phyloP scores from a whole-genome alignment of 2,888 invertebrate genomes.

The Girardia tigrina region DNA sequence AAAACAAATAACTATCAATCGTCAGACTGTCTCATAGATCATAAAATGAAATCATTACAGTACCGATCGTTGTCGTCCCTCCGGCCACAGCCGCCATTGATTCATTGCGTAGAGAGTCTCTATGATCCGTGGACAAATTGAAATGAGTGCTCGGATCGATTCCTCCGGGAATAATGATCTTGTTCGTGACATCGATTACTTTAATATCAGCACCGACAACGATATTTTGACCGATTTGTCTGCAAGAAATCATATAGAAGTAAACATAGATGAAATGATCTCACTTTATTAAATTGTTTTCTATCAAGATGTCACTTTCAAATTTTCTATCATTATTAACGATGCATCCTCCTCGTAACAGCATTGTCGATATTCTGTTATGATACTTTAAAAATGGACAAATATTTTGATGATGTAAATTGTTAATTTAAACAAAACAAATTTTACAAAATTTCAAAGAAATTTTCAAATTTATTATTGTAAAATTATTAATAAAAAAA shows the following conservation, averaged over 20 bases:
- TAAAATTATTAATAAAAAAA: too few relatives aligned
- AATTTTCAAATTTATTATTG: too few relatives aligned
- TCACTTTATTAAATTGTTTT: not conserved
- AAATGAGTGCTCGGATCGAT: constrained; percentile 8
- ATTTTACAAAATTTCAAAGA: not conserved
- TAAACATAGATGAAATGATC: not conserved
- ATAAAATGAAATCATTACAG: too few relatives aligned
- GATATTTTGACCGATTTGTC: not conserved
- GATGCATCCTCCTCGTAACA: not conserved
- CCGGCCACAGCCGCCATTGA: not conserved
- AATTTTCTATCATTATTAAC: constrained; percentile 6
- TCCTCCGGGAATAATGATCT: not conserved
- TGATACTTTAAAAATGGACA: not conserved
- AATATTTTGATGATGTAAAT: not conserved
- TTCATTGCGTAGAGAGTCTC: not conserved
- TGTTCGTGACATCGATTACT: not conserved
- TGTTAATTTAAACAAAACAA: not conserved
- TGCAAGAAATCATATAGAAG: not conserved
- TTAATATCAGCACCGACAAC: not conserved
- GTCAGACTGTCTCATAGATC: too few relatives aligned
- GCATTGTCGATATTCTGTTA: not conserved
- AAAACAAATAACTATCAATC: too few relatives aligned
- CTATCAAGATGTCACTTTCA: not conserved
- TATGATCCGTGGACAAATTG: not conserved
- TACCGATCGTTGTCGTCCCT: not conserved